A percentile compares a stretch with the other conserved stretches of the same genome.
phyloP scores from a whole-genome alignment of 2,113 vertebrate species.

The Onychostruthus taczanowskii region DNA sequence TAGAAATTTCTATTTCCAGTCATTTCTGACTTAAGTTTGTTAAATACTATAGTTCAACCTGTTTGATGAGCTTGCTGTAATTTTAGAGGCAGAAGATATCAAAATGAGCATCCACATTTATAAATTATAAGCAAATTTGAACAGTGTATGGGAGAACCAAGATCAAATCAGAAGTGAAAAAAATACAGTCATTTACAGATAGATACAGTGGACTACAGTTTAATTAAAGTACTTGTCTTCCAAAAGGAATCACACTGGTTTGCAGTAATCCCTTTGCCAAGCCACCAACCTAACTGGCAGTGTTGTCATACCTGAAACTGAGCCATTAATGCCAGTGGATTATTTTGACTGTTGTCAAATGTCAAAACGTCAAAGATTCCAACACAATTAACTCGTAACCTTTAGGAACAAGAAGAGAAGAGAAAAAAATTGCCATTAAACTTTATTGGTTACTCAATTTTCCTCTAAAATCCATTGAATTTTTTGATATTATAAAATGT shows the following conservation, averaged over 20 bases:
- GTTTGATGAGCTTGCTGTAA: neutral
- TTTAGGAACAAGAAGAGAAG: slow-evolving; percentile 63
- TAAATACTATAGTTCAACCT: neutral
- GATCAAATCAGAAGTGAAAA: neutral
- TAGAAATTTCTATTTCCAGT: neutral
- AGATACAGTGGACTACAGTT: neutral
- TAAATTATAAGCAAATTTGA: neutral
- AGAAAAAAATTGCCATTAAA: neutral
- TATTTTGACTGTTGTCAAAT: slow-evolving; percentile 98
- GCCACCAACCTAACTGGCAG: neutral
- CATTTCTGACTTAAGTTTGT: neutral
- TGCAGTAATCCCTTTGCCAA: neutral
- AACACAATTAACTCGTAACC: slow-evolving; percentile 97
- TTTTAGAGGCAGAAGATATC: neutral
- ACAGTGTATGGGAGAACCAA: neutral
- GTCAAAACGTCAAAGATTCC: slow-evolving; percentile 98
- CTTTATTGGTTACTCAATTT: neutral
- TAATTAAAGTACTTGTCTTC: neutral
- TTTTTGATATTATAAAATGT: neutral
- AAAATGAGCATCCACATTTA: neutral
- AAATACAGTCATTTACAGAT: neutral
- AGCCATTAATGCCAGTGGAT: slow-evolving; percentile 97
- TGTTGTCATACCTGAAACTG: slow-evolving; percentile 91
- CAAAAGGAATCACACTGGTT: neutral
- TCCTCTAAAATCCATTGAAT: neutral